phyloP scores from a whole-genome alignment of 2,113 vertebrate genomes.

The Anoura caudifer region DNA sequence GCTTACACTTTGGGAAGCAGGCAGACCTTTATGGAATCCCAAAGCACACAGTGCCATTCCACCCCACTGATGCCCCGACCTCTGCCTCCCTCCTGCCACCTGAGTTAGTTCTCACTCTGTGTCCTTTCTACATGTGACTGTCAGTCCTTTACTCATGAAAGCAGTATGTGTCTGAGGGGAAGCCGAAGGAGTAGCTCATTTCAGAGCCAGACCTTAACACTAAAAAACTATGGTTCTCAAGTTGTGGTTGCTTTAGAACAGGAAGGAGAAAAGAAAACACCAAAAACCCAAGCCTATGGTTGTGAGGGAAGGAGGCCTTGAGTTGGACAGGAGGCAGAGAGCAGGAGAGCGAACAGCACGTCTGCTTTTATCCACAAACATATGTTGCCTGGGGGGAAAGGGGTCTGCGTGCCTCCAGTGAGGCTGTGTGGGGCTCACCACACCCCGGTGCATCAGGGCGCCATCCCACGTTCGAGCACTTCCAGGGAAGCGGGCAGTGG shows the following conservation, averaged over 20 bases:
- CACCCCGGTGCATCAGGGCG: neutral
- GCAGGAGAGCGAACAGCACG: neutral
- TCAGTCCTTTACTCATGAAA: neutral
- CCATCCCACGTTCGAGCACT: neutral
- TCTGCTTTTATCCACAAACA: neutral
- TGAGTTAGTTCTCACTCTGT: neutral
- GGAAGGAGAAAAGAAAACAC: neutral
- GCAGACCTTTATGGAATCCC: neutral
- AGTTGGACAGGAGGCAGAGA: neutral
- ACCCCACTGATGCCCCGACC: neutral
- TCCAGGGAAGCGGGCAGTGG: neutral
- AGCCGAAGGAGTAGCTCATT: neutral
- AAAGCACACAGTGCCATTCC: neutral
- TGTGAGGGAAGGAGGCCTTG: neutral
- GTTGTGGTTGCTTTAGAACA: conserved; percentile 19
- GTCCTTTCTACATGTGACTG: neutral
- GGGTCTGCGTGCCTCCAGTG: neutral
- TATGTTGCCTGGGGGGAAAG: neutral
- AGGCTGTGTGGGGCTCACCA: neutral
- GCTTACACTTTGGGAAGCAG: conserved; percentile 37
- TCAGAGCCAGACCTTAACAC: neutral
- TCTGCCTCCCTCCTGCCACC: neutral
- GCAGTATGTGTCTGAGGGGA: neutral
- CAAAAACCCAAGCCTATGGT: too few species aligned
- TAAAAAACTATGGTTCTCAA: neutral